Base-by-base conservation (phyloP, 1,140 invertebrate genomes). In the Sminthurides bifidus region DNA sequence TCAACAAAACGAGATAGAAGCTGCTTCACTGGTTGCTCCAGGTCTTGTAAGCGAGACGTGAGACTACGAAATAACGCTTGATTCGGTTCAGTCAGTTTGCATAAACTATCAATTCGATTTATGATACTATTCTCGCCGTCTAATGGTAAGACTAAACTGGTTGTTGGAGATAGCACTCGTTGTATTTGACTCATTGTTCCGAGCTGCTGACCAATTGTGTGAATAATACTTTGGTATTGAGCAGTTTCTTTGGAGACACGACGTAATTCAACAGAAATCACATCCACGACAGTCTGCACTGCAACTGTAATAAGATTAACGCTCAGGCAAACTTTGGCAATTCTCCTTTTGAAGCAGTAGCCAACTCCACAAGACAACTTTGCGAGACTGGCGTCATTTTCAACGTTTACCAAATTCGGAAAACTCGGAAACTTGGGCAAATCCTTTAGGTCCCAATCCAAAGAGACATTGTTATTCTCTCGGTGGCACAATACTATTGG, bases 281-380 rank as follows among this genome's bases (percentile, higher is more conserved):
- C 75, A 41, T 74, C 73, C 21, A 74, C 77, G 52, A 86, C 82
- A 50, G 79, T 74, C 33, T 78, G 71, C 1, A 84, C 81, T 21
- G 79, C 77, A 56, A 78, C 73, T 48, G 80, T 77, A 12, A 83
- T 83, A 1, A 86, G 68, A 64, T 77, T 76, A 61, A 81, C 82
- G 53, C 75, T 75, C 29, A 72, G 68, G 1, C 79, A 74, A 53
- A 81, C 75, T 59, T 77, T 80, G 60, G 90, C 86, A 26, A 92
- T 80, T 58, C 82, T 78, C 55, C 88, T 73, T 67, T 83, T 85
- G 61, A 85, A 83, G 40, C 82, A 82, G 72, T 93, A 84, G 0
- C 84, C 86, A 24, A 91, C 84, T 58, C 85, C 88, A 68, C 87
- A 91, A 37, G 84, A 83, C n/a, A 82, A 77, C 72, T 92, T 92